Evolutionary conservation across 2,888 invertebrate species (phyloP), one percentile per base, ranked within the genome.

Genomic region (Cheilosia soror): DNA sequence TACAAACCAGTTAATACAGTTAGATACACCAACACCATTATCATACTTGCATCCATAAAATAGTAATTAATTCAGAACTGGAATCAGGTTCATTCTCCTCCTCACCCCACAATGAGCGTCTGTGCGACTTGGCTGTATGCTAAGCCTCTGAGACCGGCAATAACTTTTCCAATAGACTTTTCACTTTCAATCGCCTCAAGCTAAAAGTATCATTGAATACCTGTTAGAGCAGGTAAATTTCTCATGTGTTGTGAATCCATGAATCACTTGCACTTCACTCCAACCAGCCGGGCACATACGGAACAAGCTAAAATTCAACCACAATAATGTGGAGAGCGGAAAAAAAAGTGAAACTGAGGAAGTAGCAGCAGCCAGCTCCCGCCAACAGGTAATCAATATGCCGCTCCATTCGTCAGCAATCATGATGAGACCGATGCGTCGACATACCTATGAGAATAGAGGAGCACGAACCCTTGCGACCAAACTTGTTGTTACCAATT

Each of bases 341-440:
- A 76, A 80, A 71, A 81, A 81, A 85, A 81, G 85, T 85, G 85
- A 85, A 85, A 85, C 85, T 85, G 66, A 85, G 85, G 85, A 85
- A 85, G 81, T 76, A 60, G 58, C 71, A 20, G 20, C 40, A 53
- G 53, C 37, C 31, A 29, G 57, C 40, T 33, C 33, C 40, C 49
- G 53, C 44, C 31, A 29, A 42, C 53, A 53, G 60, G 84, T 80
- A 80, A 84, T 84, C 80, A 84, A 84, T 84, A 84, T 84, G 44
- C 63, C 44, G n/a, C 73, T 49, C 58, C 20, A 72, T 40, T 15
- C 40, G 37, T 49, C 31, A 77, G 60, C 68, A 69, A 75, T 29
- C 33, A 42, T 58, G 55, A 57, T n/a, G 55, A 51, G 53, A 62
- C 13, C 20, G 40, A 55, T 20, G n/a, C 69, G 47, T 33, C 60